These are phyloP conservation scores for Lepidochrysops patricia DNA, from an alignment of 2,888 invertebrate genomes.

Conservation along the genomic window DNA sequence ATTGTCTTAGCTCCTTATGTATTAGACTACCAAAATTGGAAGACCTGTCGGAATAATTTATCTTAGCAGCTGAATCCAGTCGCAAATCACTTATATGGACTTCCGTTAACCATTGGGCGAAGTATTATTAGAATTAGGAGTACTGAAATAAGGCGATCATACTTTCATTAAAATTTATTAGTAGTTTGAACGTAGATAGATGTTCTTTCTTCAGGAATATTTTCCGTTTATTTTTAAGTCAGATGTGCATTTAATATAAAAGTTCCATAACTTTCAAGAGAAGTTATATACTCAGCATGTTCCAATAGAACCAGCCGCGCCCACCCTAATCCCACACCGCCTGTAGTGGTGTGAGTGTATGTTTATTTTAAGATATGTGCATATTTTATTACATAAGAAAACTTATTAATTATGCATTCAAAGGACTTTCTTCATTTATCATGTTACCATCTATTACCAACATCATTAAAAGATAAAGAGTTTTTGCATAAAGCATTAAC, in stretches of 20 bases:
- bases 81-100: not conserved
- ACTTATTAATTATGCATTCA: slow-evolving; percentile 3
- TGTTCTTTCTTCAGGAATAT: not conserved
- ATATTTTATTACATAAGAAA: slow-evolving; percentile 10
- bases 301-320: slow-evolving; percentile 11
- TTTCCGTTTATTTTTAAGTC: not conserved
- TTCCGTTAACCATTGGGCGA: not conserved
- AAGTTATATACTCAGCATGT: not conserved
- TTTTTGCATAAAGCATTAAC: not conserved
- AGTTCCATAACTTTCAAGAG: not conserved
- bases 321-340: slow-evolving; percentile 9
- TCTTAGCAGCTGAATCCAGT: not conserved
- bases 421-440: slow-evolving; percentile 4
- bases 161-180: not conserved
- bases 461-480: not conserved
- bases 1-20: slow-evolving; percentile 39
- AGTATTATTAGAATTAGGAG: not conserved
- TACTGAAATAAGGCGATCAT: not conserved
- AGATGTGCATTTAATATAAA: not conserved
- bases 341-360: slow-evolving; percentile 1
- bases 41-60: slow-evolving; percentile 8
- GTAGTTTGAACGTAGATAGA: not conserved
- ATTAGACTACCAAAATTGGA: slow-evolving; percentile 25
- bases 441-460: not conserved
- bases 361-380: slow-evolving; percentile 12